These are phyloP conservation scores for Capromys pilorides DNA, from an alignment of 2,797 vertebrate genomes.

Conservation along the genomic window DNA sequence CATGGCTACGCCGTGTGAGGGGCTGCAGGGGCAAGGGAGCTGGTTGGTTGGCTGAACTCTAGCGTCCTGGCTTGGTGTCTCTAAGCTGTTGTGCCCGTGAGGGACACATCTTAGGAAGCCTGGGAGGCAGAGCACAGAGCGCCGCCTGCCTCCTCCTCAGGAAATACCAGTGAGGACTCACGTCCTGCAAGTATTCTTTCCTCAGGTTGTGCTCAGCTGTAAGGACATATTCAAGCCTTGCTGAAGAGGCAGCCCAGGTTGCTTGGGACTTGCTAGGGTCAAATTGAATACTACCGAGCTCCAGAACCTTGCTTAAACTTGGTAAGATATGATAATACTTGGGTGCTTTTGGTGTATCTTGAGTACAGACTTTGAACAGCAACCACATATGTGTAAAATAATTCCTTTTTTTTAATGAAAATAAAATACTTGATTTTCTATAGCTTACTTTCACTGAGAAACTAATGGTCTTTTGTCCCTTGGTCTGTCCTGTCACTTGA, in stretches of 20 bases:
- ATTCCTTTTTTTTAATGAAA: constrained; percentile 67
- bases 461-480: constrained; percentile 4
- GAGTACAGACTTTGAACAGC: constrained; percentile 59
- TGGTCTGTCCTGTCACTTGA: constrained; percentile 3
- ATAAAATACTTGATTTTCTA: constrained; percentile 74
- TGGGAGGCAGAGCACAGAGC: constrained; percentile 11
- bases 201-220: not conserved
- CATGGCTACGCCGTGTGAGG: not conserved
- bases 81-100: not conserved
- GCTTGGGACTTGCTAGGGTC: not conserved
- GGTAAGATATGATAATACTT: not conserved
- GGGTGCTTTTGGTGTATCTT: constrained; percentile 51
- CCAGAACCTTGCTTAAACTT: constrained; percentile 50
- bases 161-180: not conserved
- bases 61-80: not conserved
- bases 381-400: constrained; percentile 48
- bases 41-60: not conserved
- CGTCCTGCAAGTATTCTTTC: not conserved
- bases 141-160: not conserved
- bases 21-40: not conserved
- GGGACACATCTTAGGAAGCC: not conserved
- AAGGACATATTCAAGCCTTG: constrained; percentile 27
- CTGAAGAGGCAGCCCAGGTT: not conserved
- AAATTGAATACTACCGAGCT: constrained; percentile 18
- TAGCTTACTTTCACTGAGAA: constrained; percentile 48